These are phyloP conservation scores for Lepidostoma basale DNA, from an alignment of 1,140 invertebrate genomes.

Conservation along the genomic window DNA sequence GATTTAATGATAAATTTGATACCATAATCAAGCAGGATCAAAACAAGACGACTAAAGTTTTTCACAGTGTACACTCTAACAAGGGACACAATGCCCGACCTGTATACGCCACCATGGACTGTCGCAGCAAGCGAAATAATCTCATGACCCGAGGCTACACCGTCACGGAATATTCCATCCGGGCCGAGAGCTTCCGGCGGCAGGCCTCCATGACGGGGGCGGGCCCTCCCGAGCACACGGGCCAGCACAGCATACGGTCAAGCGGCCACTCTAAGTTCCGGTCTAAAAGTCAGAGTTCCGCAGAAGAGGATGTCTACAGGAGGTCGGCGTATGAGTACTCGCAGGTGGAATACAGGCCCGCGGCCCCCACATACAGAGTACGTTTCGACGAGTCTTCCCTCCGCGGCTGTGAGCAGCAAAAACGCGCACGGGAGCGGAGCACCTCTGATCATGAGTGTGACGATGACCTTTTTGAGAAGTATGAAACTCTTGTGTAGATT, in stretches of 20 bases:
- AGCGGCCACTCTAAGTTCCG: constrained; percentile 18
- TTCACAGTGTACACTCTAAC: constrained; percentile 18
- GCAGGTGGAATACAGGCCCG: constrained; percentile 23
- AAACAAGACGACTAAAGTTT: background rate
- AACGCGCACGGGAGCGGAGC: constrained; percentile 17
- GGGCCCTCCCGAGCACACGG: constrained; percentile 7
- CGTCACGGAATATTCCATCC: constrained; percentile 33
- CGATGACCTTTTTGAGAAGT: constrained; percentile 55
- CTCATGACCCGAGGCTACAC: constrained; percentile 39
- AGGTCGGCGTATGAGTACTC: constrained; percentile 17
- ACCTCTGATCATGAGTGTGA: constrained; percentile 36
- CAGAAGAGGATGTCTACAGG: constrained; percentile 23
- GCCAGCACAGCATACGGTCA: background rate
- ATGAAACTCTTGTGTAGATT: constrained; percentile 58
- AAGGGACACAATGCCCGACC: constrained; percentile 16
- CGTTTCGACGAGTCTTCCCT: constrained; percentile 37
- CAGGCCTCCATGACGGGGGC: constrained; percentile 35
- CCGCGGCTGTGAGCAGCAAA: constrained; percentile 25
- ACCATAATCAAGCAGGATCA: constrained; percentile 26
- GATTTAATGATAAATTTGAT: constrained; percentile 44
- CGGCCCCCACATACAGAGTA: constrained; percentile 34
- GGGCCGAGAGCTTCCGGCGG: constrained; percentile 35
- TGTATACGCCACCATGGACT: constrained; percentile 43
- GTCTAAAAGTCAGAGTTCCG: constrained; percentile 34
- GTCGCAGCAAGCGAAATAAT: constrained; percentile 34